phyloP scores from a whole-genome alignment of 2,113 vertebrate genomes.

The Clinocottus analis region DNA sequence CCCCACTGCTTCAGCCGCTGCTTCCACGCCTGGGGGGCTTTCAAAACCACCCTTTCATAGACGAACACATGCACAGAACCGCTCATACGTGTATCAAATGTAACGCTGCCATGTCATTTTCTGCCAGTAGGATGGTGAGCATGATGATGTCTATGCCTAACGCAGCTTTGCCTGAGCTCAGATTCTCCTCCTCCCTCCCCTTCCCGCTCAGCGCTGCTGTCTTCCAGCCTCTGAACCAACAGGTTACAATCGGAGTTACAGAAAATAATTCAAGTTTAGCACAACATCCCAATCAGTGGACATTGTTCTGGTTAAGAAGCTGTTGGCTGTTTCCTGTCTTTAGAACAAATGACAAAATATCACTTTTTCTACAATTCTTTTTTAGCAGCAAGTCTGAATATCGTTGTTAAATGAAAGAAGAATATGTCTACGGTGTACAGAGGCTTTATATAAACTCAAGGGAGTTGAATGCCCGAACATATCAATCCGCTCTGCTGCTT shows the following conservation, averaged over 20 bases:
- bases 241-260: neutral
- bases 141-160: conserved; percentile 42
- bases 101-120: conserved; percentile 56
- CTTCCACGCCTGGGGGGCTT: conserved; percentile 96
- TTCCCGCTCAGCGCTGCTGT: conserved; percentile 16
- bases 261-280: neutral
- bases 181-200: neutral
- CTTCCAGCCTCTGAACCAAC: neutral
- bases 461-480: conserved; percentile 41
- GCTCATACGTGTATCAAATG: conserved; percentile 8
- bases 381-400: conserved; percentile 31
- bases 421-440: conserved; percentile 43
- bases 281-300: neutral
- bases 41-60: conserved; percentile 88
- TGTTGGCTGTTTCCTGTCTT: conserved; percentile 6
- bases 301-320: neutral
- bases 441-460: conserved; percentile 61
- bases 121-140: conserved; percentile 21
- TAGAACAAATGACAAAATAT: conserved; percentile 10
- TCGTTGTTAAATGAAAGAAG: conserved; percentile 22
- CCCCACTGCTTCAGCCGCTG: conserved; percentile 94
- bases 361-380: conserved; percentile 22
- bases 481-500: conserved; percentile 47
- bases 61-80: conserved; percentile 24
- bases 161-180: conserved; percentile 26